phyloP scores from a whole-genome alignment of 2,888 invertebrate genomes.

The Lydus trimaculatus region DNA sequence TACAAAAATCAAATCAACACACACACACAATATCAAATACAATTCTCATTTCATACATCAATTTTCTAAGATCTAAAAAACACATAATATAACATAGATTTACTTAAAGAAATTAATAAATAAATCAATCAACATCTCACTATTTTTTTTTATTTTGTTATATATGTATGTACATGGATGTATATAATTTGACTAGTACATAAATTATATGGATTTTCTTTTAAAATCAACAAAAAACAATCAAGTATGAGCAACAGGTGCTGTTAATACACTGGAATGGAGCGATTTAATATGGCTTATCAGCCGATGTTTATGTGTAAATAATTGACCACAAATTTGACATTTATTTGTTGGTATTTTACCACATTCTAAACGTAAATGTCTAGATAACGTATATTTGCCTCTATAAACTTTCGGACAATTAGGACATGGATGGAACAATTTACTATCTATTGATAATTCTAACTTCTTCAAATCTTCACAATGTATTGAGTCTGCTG shows the following conservation, averaged over 20 bases:
- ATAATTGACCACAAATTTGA: constrained; percentile 50
- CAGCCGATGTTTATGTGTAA: constrained; percentile 52
- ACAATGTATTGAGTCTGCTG: constrained; percentile 18
- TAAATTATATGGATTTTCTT: constrained; percentile 17
- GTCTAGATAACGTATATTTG: constrained; percentile 54
- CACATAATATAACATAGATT: not conserved
- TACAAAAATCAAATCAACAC: not conserved
- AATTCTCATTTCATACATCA: not conserved
- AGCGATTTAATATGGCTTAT: constrained; percentile 49
- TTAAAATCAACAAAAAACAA: constrained; percentile 6
- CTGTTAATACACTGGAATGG: constrained; percentile 39
- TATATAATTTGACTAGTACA: constrained; percentile 20
- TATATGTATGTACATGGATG: constrained; percentile 2
- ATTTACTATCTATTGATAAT: constrained; percentile 34
- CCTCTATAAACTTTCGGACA: constrained; percentile 53
- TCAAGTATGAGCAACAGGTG: constrained; percentile 19
- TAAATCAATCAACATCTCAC: not conserved
- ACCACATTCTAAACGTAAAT: constrained; percentile 61
- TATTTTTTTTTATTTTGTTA: not conserved
- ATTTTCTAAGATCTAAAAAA: not conserved
- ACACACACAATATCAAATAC: no score
- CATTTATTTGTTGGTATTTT: constrained; percentile 51
- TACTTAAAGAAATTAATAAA: not conserved
- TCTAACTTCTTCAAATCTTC: constrained; percentile 33
- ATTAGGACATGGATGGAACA: constrained; percentile 45